Percentiles rank a stretch among this genome's conserved stretches.
These are phyloP conservation scores for Lasioglossum vierecki DNA, from an alignment of 2,888 invertebrate genomes.

Conservation along the genomic window DNA sequence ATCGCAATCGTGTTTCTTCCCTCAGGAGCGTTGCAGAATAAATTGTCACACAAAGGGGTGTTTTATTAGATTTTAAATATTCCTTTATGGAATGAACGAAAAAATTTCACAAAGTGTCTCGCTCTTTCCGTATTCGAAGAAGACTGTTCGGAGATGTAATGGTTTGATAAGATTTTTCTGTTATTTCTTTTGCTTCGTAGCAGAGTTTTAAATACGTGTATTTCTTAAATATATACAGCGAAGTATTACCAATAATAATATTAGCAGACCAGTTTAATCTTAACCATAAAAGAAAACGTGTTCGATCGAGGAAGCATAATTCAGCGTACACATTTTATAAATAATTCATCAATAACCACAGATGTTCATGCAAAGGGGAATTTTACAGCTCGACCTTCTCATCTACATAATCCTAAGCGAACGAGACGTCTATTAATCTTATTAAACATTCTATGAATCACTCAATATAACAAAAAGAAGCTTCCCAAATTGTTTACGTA, in stretches of 20 bases:
- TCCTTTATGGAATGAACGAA: background rate
- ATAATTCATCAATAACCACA: slow-evolving; percentile 11
- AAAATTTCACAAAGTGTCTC: background rate
- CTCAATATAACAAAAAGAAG: background rate
- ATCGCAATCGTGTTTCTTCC: background rate
- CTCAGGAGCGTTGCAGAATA: background rate
- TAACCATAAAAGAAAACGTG: background rate
- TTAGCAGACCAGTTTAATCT: background rate
- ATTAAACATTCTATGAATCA: background rate
- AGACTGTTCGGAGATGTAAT: background rate
- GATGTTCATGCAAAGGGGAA: background rate
- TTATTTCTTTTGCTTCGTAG: background rate
- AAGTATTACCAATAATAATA: background rate
- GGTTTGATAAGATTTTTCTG: background rate
- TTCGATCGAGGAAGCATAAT: no score
- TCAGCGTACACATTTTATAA: background rate
- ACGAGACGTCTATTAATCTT: background rate
- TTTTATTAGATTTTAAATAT: slow-evolving; percentile 6
- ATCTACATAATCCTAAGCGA: slow-evolving; percentile 4
- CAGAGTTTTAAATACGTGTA: no score
- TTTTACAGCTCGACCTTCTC: background rate
- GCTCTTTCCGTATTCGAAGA: background rate
- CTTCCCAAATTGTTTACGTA: background rate
- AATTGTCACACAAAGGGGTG: background rate
- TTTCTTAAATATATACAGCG: background rate